Evolutionary conservation across 2,113 vertebrate species (phyloP), one percentile per base, ranked within the genome.

Genomic region (Meleagris gallopavo): DNA sequence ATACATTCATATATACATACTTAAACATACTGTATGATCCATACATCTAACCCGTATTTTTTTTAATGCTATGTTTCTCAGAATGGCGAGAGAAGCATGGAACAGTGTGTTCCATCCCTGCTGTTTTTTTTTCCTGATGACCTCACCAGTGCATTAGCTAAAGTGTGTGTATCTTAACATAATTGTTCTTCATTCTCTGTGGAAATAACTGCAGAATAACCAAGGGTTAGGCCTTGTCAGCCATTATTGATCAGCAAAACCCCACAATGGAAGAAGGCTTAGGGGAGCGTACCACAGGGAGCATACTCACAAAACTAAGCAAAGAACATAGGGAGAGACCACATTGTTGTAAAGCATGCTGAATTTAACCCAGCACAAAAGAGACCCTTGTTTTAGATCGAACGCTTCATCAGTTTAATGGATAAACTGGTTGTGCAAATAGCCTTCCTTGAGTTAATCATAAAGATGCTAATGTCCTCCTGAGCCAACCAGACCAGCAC

Each of bases 111-210:
- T 32, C 19, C 71, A 89, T 57, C 55, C 75, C 69, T 86, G n/a
- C 62, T 74, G 27, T 61, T 91, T 78, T 92, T 46, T 58, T 82
- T 93, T 90, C 74, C 61, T 77, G 83, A 92, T 93, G 65, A 96
- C 67, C 88, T 94, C 87, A 93, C 84, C 50, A 76, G 21, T 75
- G 79, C 93, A 94, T 94, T 82, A 90, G 58, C 54, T 96, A 82
- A 96, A 97, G 90, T 41, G 60, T 65, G 95, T 41, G 46, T 46
- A 64, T 73, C 74, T 95, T 94, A 93, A 90, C 69, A 61, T 62
- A 73, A 91, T 78, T 85, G 57, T 91, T 95, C 93, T 83, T 64
- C 57, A 91, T 34, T 84, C 36, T 76, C 46, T 73, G 21, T 80
- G 82, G 67, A 83, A 89, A 73, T 83, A 76, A 76, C 36, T 69